These are phyloP conservation scores for Engystomops pustulosus DNA, from an alignment of 2,113 vertebrate species.

Conservation along the genomic window DNA sequence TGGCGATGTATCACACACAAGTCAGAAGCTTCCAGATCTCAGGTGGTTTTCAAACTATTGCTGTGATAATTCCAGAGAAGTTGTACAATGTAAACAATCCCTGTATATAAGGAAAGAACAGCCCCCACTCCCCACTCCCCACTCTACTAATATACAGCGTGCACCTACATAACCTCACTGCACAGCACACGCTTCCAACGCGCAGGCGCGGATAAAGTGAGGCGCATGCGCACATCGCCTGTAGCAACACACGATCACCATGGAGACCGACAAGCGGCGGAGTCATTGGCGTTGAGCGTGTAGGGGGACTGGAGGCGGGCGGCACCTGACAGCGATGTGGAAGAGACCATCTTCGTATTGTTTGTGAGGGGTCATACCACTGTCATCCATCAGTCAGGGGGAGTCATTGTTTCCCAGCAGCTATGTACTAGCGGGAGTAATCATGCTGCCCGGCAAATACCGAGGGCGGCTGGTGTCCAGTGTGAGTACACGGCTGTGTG, in stretches of 20 bases:
- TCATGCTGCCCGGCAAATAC: conserved; percentile 57
- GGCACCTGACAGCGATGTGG: not conserved
- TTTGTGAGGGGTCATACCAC: not conserved
- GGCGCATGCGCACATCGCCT: not conserved
- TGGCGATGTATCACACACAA: no score
- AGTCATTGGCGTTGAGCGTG: not conserved
- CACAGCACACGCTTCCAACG: no score
- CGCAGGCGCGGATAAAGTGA: not conserved
- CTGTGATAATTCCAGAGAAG: no score
- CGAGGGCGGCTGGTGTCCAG: conserved; percentile 51
- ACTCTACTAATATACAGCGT: no score
- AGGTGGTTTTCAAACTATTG: no score
- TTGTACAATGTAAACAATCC: no score
- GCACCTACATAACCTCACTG: no score
- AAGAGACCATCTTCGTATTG: conserved; percentile 22
- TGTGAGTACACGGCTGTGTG: conserved; percentile 46
- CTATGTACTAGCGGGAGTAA: not conserved
- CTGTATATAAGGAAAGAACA: no score
- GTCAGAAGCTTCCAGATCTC: no score
- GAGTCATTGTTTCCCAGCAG: no score
- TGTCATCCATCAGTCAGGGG: not conserved
- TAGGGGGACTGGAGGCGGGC: not conserved
- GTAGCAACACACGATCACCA: conserved; percentile 13
- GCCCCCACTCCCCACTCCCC: no score
- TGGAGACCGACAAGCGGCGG: conserved; percentile 8